Conservation (phyloP, 2,797 vertebrate species). For the Halcyon badia region DNA sequence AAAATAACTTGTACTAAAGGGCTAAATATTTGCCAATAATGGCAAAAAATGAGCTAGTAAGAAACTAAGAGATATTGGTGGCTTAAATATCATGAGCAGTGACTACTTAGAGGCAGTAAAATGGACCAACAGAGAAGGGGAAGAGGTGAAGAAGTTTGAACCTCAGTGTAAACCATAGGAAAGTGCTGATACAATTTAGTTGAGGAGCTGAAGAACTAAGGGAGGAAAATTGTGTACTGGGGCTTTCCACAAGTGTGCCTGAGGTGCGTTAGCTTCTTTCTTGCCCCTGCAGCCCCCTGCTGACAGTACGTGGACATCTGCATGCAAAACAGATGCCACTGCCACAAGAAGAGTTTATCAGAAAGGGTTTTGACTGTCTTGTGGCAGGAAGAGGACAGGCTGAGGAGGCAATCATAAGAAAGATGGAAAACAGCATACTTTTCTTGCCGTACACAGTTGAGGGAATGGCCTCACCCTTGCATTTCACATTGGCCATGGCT, state of each 20-base stretch:
- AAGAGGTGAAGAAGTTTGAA: background rate
- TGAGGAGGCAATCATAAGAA: background rate
- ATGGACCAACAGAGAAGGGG: background rate
- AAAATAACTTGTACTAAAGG: background rate
- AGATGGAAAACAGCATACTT: fast-evolving
- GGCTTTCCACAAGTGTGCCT: background rate
- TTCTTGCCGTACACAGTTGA: fast-evolving
- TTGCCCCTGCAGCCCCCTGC: background rate
- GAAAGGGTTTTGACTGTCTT: background rate
- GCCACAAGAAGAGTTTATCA: background rate
- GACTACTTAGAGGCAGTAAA: background rate
- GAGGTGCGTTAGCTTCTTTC: background rate
- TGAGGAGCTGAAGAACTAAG: background rate
- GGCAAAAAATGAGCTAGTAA: background rate
- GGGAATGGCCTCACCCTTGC: background rate
- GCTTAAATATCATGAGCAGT: background rate
- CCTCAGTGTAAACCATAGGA: background rate
- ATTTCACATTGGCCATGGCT: background rate
- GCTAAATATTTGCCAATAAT: background rate
- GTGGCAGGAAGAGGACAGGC: fast-evolving
- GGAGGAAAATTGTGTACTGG: background rate
- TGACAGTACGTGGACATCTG: background rate
- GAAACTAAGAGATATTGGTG: background rate
- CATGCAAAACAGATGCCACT: background rate
- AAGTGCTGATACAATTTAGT: background rate